Conservation (phyloP, 2,888 invertebrate genomes). For the Glaucopsyche alexis region DNA sequence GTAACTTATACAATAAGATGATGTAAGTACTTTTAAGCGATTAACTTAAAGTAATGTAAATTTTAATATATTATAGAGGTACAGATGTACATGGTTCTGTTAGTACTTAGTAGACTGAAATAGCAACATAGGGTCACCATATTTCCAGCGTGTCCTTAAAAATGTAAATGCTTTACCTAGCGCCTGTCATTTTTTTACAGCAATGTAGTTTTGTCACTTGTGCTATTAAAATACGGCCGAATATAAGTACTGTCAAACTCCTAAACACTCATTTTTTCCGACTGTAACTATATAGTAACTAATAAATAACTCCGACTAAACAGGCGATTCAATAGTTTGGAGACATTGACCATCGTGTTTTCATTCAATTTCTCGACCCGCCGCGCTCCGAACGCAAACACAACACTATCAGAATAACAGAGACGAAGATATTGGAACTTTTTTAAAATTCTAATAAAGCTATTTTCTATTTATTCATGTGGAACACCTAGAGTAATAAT, state of each 20-base stretch:
- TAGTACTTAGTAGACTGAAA: no score
- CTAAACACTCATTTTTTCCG: no score
- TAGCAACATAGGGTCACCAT: no score
- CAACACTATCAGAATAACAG: slow-evolving; percentile 3
- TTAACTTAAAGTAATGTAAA: no score
- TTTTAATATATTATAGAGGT: no score
- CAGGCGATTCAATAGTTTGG: not conserved
- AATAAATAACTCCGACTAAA: no score
- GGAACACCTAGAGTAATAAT: no score
- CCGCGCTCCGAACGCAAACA: not conserved
- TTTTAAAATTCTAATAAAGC: not conserved
- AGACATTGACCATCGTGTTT: not conserved
- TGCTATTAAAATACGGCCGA: not conserved
- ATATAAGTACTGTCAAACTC: not conserved
- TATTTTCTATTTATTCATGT: not conserved
- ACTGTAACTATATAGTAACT: no score
- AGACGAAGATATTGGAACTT: not conserved
- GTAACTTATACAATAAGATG: no score
- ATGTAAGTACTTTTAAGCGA: no score
- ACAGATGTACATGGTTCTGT: no score
- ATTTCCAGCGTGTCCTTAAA: no score
- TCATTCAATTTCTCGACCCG: slow-evolving; percentile 14
- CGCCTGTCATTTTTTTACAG: not conserved
- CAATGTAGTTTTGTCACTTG: not conserved
- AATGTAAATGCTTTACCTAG: not conserved